Evolutionary conservation across 2,888 invertebrate genomes (phyloP).

Genomic region (Campoplex nolae): DNA sequence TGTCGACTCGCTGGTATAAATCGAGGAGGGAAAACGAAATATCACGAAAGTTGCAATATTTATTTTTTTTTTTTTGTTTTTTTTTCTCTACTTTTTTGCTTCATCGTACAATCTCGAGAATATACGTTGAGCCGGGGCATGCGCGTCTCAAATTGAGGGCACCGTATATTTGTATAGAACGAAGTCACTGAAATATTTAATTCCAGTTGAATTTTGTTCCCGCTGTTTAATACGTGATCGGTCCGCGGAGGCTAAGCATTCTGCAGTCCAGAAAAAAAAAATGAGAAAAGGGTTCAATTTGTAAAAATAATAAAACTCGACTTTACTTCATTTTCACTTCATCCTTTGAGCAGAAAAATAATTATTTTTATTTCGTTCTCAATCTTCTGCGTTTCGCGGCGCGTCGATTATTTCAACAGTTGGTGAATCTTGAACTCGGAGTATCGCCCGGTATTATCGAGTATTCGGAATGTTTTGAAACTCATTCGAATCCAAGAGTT

Average conservation of each 20-base stretch:
- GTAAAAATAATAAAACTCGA: neutral
- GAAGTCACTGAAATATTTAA: conserved; percentile 2
- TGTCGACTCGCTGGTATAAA: neutral
- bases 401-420: neutral
- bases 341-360: neutral
- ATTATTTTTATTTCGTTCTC: neutral
- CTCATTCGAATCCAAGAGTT: conserved; percentile 17
- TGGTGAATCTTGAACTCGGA: conserved; percentile 5
- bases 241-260: neutral
- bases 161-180: neutral
- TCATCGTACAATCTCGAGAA: neutral
- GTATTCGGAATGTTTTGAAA: conserved; percentile 3
- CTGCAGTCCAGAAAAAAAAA: neutral
- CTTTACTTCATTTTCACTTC: neutral
- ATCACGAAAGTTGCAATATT: neutral
- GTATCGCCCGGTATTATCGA: neutral
- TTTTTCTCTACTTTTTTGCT: neutral
- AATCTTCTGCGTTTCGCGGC: neutral
- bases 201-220: conserved; percentile 4
- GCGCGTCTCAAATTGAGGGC: conserved; percentile 17
- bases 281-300: neutral
- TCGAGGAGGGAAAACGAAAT: neutral
- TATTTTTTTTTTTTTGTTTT: no score
- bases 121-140: neutral
- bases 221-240: neutral